Percentiles rank a stretch among this genome's conserved stretches.
Evolutionary conservation across 2,113 vertebrate genomes (phyloP).

Genomic region (Pelobates fuscus): DNA sequence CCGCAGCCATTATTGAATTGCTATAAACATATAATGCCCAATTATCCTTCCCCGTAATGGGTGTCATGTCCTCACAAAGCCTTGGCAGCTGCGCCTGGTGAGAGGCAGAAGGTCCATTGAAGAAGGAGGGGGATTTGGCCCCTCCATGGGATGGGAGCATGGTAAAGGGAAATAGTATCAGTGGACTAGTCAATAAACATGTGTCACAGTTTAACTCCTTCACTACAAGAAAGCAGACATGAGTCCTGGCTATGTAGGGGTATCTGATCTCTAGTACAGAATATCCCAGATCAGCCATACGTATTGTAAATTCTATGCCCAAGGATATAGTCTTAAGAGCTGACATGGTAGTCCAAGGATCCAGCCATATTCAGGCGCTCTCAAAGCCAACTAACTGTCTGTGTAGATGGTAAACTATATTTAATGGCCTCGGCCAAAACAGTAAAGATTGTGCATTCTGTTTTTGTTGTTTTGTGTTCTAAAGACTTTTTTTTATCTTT

Average conservation of each 20-base stretch:
- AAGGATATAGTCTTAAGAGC: too few species aligned
- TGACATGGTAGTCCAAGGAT: too few species aligned
- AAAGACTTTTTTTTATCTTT: too few species aligned
- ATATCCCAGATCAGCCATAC: too few species aligned
- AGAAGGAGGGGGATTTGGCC: background rate
- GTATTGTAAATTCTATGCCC: too few species aligned
- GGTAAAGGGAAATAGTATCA: background rate
- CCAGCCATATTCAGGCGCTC: too few species aligned
- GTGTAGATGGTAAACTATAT: too few species aligned
- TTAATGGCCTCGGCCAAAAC: too few species aligned
- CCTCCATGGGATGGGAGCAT: background rate
- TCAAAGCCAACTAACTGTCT: too few species aligned
- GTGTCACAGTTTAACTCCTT: background rate
- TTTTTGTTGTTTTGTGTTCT: too few species aligned
- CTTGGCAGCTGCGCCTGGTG: slow-evolving; percentile 6
- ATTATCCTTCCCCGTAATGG: slow-evolving; percentile 14
- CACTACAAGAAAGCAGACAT: background rate
- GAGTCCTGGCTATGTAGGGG: background rate
- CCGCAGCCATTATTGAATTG: background rate
- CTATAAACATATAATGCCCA: background rate
- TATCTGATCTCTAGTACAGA: too few species aligned
- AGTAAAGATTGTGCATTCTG: too few species aligned
- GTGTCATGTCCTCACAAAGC: slow-evolving; percentile 22
- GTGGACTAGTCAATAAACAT: background rate
- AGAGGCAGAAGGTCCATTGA: background rate